Conservation (phyloP, 2,797 vertebrate genomes). For the Thaleichthys pacificus region DNA sequence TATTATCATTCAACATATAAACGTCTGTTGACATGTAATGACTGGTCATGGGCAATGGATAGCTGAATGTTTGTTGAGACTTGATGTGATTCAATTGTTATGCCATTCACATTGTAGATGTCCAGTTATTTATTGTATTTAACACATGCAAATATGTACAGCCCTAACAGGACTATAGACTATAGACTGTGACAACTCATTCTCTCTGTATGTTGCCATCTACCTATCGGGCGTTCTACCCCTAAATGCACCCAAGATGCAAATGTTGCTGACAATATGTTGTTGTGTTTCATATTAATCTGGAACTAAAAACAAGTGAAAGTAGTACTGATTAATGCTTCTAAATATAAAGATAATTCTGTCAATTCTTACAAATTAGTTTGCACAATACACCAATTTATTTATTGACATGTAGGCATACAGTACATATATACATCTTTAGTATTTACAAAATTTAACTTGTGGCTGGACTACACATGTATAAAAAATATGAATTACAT, state of each 20-base stretch:
- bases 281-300: neutral
- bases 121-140: neutral
- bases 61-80: no score
- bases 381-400: constrained; percentile 79
- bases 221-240: no score
- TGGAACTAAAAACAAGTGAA: neutral
- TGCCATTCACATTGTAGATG: no score
- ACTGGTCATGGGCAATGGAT: no score
- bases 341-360: neutral
- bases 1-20: no score
- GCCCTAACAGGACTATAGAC: neutral
- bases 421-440: constrained; percentile 80
- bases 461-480: constrained; percentile 91
- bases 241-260: neutral
- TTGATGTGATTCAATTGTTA: no score
- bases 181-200: neutral
- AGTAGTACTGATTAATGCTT: neutral
- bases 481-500: constrained; percentile 96
- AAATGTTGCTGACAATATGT: neutral
- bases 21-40: no score
- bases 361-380: neutral
- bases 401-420: constrained; percentile 92
- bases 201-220: neutral
- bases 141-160: neutral
- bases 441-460: constrained; percentile 94